Evolutionary conservation across 1,140 invertebrate genomes (phyloP), one percentile per base, ranked within the genome.

Genomic region (Rhopalosiphum padi): DNA sequence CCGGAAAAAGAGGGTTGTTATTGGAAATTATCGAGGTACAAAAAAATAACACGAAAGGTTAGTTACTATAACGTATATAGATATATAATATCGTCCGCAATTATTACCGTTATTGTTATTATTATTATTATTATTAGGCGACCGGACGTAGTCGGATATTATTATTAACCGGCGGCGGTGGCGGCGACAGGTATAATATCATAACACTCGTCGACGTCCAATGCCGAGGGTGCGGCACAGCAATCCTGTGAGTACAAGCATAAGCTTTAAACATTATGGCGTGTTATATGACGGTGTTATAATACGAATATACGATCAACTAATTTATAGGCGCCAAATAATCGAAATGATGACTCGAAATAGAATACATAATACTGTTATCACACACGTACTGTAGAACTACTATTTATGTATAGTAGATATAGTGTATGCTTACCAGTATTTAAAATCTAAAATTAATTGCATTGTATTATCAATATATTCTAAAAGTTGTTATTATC

Each of bases 1-100:
- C 90, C 90, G 90, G 90, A 48, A 91, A 91, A 91, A 83, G 68
- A 55, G 90, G 90, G 55, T 46, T 46, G 60, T 91, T 91, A 91
- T 83, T 91, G 68, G 90, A 48, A 91, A 91, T 91, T 91, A 91
- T 83, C 43, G 30, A 55, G 87, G 87, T 89, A 55, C 4, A 43
- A 85, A 48, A 46, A 48, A 48, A 87, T 21, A 89, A 89, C 87
- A 53, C 35, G 22, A 53, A 55, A 53, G 48, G 48, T 89, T 89
- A 51, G 43, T 87, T 15, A 30, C 3, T 86, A 86, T n/a, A 25
- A n/a, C 46, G 22, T 25, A 46, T 46, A 46, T 35, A 68, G 60
- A 15, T 87, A 87, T n/a, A 48, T 87, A 22, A 37, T 87, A 25
- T 89, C 25, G 87, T 55, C 87, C 48, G 51, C 87, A 89, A 89